Evolutionary conservation across 2,888 invertebrate genomes (phyloP), one percentile per base, ranked within the genome.

Genomic region (Drosophila kambysellisi): DNA sequence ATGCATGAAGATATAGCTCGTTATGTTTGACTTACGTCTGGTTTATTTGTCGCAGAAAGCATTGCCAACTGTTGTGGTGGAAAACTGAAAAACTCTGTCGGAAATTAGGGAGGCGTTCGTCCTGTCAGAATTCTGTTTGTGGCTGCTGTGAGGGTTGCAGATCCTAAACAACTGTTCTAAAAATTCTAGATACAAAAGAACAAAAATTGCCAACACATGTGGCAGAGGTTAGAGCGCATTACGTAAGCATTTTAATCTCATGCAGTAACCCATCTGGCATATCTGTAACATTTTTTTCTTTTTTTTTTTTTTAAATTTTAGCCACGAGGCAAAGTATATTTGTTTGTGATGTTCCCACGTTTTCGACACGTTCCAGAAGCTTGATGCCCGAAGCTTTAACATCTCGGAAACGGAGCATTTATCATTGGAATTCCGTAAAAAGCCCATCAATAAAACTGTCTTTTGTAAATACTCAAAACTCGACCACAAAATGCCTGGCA

Each of bases 371-470:
- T 69, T 76, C 81, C 78, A 79, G 81, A 69, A 79, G 78, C 78
- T 66, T 39, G 17, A n/a, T 17, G 66, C 62, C 41, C 30, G 17
- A 62, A 75, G 48, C 51, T 64, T 48, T 33, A 65, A 63, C 54
- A 46, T 30, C 43, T 43, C 50, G 53, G 57, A 54, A 59, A 63
- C 32, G 17, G 29, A 54, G 53, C 53, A 70, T 81, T 76, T 70
- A 64, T 69, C 66, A 83, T 62, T 71, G 62, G 32, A 50, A 39
- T 59, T 53, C 63, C 39, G 43, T 58, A 56, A 56, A 30, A 52
- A 67, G 46, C 73, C 61, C 89, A 83, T 88, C 89, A 86, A 84
- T 83, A 85, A 79, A 76, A 79, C 71, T 76, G 79, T 66, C 82
- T 73, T 74, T 62, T 54, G 41, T 48, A 39, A 37, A 58, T 68